Evolutionary conservation across 1,140 invertebrate species (phyloP), one percentile per base, ranked within the genome.

Genomic region (Chionoecetes opilio): DNA sequence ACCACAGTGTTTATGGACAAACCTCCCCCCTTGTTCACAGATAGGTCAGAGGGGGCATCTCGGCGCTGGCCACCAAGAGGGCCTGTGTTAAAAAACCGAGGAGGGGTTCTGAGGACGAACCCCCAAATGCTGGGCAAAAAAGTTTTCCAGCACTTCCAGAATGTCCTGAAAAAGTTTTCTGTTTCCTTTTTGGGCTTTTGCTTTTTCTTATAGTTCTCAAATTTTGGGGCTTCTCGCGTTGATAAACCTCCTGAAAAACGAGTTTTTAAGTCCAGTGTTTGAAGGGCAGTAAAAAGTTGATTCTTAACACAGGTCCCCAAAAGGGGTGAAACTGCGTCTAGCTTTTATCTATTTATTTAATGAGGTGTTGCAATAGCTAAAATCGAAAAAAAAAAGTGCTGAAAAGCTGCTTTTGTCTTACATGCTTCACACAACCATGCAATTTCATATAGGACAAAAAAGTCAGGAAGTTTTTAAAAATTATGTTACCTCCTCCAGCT

Each of bases 1-100:
- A 94, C 88, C 87, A 90, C 75, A 2, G 32, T 38, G 31, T 94
- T 82, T 0, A 91, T 46, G 1, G 82, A 8, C 21, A 94, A 8
- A 11, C 88, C 53, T 0, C 29, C 29, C 9, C 82, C 75, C 31
- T 29, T 17, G 91, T 37, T 29, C 84, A 14, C 9, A 94, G 34
- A 32, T 94, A 91, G 35, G 37, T 89, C 75, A 94, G 87, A 29
- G 84, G 93, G 14, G 32, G 38, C 6, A 94, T 85, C 93, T 17
- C 82, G 53, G 26, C 82, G 93, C 75, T 82, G 8, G 93, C 87
- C 17, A 94, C 87, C 9, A 84, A 53, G 3, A 94, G 63, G 3
- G 87, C 29, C 3, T 75, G 34, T 0, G 87, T 29, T 5, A 38
- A 35, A 31, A 89, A 17, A 3, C 2, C 14, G 2, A 31, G 3